These are phyloP conservation scores for Panthera tigris DNA, from an alignment of 2,113 vertebrate genomes.

Conservation along the genomic window DNA sequence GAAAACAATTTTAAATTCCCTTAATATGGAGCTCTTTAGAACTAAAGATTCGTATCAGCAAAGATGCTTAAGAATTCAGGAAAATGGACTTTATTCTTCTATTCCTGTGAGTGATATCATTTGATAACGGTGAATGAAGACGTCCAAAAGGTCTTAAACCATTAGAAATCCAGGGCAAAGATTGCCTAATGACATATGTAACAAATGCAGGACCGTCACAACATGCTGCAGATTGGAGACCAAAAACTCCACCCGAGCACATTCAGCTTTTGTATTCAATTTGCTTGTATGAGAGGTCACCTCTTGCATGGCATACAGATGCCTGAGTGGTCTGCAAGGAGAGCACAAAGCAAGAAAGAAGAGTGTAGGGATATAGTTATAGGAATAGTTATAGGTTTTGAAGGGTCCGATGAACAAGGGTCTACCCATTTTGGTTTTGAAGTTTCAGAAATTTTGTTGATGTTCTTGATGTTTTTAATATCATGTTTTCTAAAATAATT, in stretches of 20 bases:
- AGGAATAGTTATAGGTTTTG: not conserved
- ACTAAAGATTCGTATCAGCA: not conserved
- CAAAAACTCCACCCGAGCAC: not conserved
- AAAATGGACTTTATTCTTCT: not conserved
- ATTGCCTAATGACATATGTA: not conserved
- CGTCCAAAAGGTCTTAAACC: not conserved
- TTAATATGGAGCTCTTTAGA: constrained; percentile 33
- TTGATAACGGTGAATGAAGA: not conserved
- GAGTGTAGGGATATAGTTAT: too few relatives aligned
- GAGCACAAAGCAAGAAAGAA: not conserved
- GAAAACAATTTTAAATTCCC: constrained; percentile 24
- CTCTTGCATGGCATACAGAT: not conserved
- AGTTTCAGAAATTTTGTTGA: not conserved
- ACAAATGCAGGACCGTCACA: not conserved
- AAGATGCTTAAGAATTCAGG: not conserved
- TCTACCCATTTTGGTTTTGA: not conserved
- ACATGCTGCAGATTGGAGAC: not conserved
- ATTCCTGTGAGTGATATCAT: not conserved
- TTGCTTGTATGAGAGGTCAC: not conserved
- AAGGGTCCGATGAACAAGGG: not conserved
- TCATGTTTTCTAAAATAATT: not conserved
- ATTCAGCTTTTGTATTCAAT: not conserved
- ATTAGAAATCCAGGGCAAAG: not conserved
- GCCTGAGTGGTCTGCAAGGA: not conserved
- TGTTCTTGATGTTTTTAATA: not conserved